phyloP scores from a whole-genome alignment of 2,888 invertebrate species.

The Mimas tiliae region DNA sequence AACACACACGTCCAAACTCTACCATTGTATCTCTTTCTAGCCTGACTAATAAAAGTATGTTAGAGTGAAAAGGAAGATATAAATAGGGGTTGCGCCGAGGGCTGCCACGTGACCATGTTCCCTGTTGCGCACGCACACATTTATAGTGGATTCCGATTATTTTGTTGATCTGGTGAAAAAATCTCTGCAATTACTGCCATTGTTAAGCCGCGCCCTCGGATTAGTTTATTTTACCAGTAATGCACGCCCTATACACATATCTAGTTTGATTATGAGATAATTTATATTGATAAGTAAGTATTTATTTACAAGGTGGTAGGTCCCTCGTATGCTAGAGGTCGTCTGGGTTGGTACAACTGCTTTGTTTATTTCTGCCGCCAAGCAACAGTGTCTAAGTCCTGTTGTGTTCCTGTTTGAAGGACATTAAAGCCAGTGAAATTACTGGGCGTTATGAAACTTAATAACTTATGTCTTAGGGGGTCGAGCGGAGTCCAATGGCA shows the following conservation, averaged over 20 bases:
- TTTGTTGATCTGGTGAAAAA: slow-evolving; percentile 71
- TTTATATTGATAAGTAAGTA: not conserved
- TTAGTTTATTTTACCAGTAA: slow-evolving; percentile 26
- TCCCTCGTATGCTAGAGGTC: no score
- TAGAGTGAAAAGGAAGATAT: slow-evolving; percentile 50
- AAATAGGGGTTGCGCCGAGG: slow-evolving; percentile 74
- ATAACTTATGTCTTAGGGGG: no score
- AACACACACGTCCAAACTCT: slow-evolving; percentile 50
- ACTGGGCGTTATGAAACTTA: no score
- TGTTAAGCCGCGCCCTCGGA: slow-evolving; percentile 36
- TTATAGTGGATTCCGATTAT: slow-evolving; percentile 62
- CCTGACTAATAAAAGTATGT: slow-evolving; percentile 28
- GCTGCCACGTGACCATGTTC: slow-evolving; percentile 72
- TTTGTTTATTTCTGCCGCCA: no score
- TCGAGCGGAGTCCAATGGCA: no score
- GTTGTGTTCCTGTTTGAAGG: no score
- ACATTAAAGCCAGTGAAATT: no score
- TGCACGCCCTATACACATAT: slow-evolving; percentile 1
- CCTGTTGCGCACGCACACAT: slow-evolving; percentile 60
- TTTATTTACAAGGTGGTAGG: no score
- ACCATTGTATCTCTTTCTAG: slow-evolving; percentile 41
- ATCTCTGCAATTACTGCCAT: slow-evolving; percentile 59
- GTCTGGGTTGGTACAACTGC: no score
- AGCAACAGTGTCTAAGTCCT: no score
- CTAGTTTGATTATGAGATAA: slow-evolving; percentile 11